phyloP scores from a whole-genome alignment of 2,113 vertebrate genomes.

The Synodontis membranacea region DNA sequence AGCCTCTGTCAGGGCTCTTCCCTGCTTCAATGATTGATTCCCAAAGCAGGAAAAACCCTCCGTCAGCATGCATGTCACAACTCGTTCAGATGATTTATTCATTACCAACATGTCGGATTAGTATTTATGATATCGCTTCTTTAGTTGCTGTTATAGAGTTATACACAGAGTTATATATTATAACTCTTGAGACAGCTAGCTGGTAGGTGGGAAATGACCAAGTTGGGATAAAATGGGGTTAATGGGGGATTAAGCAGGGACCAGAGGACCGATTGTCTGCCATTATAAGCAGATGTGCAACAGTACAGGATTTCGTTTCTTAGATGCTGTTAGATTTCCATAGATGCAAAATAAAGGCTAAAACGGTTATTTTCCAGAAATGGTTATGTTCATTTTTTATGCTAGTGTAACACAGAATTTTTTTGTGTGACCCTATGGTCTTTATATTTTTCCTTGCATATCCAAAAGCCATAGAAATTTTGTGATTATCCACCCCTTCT shows the following conservation, averaged over 20 bases:
- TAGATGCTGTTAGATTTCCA: not conserved
- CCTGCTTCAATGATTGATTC: not conserved
- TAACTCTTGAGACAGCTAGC: too few species aligned
- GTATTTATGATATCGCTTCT: not conserved
- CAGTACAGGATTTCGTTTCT: not conserved
- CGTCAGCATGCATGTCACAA: not conserved
- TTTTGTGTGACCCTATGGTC: not conserved
- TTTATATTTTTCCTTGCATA: conserved; percentile 4
- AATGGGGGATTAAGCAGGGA: not conserved
- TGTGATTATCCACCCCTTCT: not conserved
- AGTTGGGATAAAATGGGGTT: not conserved
- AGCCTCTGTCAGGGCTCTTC: not conserved
- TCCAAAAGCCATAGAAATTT: not conserved
- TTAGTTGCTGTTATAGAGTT: too few species aligned
- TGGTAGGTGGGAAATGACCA: not conserved
- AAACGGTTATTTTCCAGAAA: not conserved
- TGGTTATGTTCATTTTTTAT: not conserved
- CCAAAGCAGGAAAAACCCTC: not conserved
- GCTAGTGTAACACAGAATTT: not conserved
- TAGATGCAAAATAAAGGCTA: not conserved
- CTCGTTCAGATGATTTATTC: not conserved
- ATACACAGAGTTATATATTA: too few species aligned
- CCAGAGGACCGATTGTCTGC: not conserved
- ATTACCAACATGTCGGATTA: not conserved
- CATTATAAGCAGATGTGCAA: not conserved